Conservation (phyloP, 2,888 invertebrate species). For the Agrotis exclamationis region DNA sequence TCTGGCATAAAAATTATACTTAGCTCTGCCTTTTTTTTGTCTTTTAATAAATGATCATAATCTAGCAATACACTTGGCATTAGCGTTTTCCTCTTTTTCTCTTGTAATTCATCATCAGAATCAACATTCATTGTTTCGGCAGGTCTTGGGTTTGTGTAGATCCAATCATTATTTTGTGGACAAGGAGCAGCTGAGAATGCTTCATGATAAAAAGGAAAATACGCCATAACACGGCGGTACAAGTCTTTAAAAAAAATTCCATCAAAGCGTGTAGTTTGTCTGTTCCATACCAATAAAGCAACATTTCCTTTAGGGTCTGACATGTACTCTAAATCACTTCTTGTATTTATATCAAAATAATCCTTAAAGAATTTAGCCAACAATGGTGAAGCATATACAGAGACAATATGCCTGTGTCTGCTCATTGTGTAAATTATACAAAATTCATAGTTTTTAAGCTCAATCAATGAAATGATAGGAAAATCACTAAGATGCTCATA, state of each 20-base stretch:
- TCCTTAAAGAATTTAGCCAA: slow-evolving; percentile 75
- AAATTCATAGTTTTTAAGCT: slow-evolving; percentile 72
- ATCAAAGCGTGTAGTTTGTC: slow-evolving; percentile 75
- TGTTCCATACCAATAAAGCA: slow-evolving; percentile 79
- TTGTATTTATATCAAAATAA: slow-evolving; percentile 68
- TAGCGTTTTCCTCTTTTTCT: slow-evolving; percentile 71
- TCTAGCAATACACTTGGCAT: slow-evolving; percentile 70
- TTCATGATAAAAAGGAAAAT: slow-evolving; percentile 71
- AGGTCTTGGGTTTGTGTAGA: slow-evolving; percentile 64
- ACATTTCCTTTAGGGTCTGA: slow-evolving; percentile 69
- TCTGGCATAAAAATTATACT: slow-evolving; percentile 70
- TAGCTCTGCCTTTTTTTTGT: slow-evolving; percentile 71
- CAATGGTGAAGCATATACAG: slow-evolving; percentile 70
- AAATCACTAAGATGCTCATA: slow-evolving; percentile 61
- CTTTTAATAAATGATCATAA: slow-evolving; percentile 76
- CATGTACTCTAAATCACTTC: slow-evolving; percentile 57
- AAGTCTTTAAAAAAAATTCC: slow-evolving; percentile 76
- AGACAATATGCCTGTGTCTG: slow-evolving; percentile 40
- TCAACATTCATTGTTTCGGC: slow-evolving; percentile 33
- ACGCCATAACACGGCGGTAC: slow-evolving; percentile 69
- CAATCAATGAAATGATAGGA: slow-evolving; percentile 64
- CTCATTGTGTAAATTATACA: slow-evolving; percentile 69
- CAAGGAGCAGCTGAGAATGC: slow-evolving; percentile 49
- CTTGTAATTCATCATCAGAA: slow-evolving; percentile 18
- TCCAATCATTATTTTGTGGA: slow-evolving; percentile 71